These are phyloP conservation scores for Bufotes viridis DNA, from an alignment of 2,797 vertebrate genomes.

Conservation along the genomic window DNA sequence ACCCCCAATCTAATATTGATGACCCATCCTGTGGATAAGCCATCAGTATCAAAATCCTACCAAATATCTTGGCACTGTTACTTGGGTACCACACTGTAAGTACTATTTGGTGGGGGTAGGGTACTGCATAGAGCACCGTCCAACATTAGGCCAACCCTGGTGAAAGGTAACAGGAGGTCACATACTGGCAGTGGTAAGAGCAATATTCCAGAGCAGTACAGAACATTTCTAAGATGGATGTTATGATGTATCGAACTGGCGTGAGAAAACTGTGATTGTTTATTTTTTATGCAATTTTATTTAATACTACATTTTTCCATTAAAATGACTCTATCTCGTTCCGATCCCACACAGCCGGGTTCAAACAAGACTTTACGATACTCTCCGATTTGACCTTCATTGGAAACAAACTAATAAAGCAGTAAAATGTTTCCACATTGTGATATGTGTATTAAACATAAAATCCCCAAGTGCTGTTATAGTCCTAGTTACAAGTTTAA, in stretches of 20 bases:
- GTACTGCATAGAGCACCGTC: not conserved
- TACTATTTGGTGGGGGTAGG: not conserved
- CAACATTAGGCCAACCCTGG: not conserved
- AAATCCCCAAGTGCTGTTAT: not conserved
- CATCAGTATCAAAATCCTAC: no score
- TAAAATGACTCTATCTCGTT: not conserved
- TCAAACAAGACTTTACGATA: not conserved
- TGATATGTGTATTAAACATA: slow-evolving; percentile 20
- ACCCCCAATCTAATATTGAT: no score
- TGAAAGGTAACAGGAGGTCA: not conserved
- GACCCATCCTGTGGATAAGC: no score
- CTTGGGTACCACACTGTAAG: no score
- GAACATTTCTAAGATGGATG: not conserved
- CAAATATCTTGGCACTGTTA: no score
- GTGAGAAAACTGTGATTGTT: not conserved
- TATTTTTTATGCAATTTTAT: not conserved
- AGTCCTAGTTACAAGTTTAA: not conserved
- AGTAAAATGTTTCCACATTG: not conserved
- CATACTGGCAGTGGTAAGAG: not conserved
- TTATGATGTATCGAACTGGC: not conserved
- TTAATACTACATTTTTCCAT: not conserved
- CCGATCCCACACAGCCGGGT: not conserved
- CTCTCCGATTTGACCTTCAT: slow-evolving; percentile 18
- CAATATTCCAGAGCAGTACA: not conserved
- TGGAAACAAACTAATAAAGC: slow-evolving; percentile 24